Conservation (phyloP, 1,140 invertebrate species). For the Drosophila subpulchrella region DNA sequence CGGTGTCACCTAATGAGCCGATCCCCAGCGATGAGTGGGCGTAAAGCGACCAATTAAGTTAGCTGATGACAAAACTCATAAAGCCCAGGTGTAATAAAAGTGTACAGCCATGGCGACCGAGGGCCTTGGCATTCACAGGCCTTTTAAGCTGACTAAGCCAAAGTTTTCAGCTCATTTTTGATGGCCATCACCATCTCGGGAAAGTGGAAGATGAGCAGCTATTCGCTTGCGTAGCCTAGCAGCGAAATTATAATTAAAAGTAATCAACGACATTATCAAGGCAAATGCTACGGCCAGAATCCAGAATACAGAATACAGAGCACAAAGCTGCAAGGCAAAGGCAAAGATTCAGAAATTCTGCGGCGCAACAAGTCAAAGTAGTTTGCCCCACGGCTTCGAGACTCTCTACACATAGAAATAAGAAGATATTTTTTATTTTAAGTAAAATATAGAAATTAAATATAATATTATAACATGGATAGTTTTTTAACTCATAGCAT, state of each 20-base stretch:
- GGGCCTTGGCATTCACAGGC: constrained; percentile 33
- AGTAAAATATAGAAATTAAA: too few relatives aligned
- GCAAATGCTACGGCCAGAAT: constrained; percentile 60
- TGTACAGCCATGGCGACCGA: constrained; percentile 18
- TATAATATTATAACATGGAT: too few relatives aligned
- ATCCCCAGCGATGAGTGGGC: constrained; percentile 36
- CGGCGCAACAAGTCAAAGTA: constrained; percentile 46
- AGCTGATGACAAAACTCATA: constrained; percentile 52
- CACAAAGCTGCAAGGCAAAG: constrained; percentile 18
- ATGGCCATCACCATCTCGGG: constrained; percentile 34
- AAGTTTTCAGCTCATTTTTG: constrained; percentile 59
- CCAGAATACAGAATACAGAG: constrained; percentile 2
- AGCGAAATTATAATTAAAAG: constrained; percentile 81
- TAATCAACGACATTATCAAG: constrained; percentile 78
- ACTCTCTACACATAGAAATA: constrained; percentile 3
- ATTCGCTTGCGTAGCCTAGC: constrained; percentile 62
- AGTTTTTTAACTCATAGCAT: too few relatives aligned
- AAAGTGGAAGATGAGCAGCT: constrained; percentile 40
- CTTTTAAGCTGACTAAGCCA: constrained; percentile 66
- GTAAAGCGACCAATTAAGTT: constrained; percentile 72
- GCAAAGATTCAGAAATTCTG: constrained; percentile 37
- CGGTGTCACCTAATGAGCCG: constrained; percentile 53
- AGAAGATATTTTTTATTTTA: not conserved
- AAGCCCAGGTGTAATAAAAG: constrained; percentile 39
- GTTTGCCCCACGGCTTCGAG: constrained; percentile 16